These are phyloP conservation scores for Apamea crenata DNA, from an alignment of 2,888 invertebrate species.

Conservation along the genomic window DNA sequence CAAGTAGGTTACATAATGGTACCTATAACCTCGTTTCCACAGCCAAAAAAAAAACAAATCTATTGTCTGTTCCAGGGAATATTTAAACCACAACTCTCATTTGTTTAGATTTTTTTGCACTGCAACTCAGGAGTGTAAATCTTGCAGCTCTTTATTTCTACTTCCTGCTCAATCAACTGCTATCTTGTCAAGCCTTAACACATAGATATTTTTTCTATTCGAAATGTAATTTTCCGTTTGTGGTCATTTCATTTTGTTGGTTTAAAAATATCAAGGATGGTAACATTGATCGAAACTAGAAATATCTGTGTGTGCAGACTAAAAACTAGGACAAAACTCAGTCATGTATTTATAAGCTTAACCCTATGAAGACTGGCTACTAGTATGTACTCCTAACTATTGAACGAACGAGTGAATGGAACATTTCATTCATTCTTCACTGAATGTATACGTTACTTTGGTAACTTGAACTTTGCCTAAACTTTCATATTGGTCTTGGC, in stretches of 20 bases:
- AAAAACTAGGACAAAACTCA: slow-evolving; percentile 54
- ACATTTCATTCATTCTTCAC: slow-evolving; percentile 20
- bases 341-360: slow-evolving; percentile 67
- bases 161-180: slow-evolving; percentile 32
- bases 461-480: slow-evolving; percentile 16
- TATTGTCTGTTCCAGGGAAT: too few species aligned
- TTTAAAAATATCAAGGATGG: slow-evolving; percentile 17
- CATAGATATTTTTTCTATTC: slow-evolving; percentile 13
- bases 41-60: background rate
- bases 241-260: background rate
- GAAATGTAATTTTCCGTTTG: background rate
- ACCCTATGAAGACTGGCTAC: slow-evolving; percentile 68
- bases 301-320: slow-evolving; percentile 29
- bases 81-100: background rate
- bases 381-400: slow-evolving; percentile 47
- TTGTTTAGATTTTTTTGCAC: background rate
- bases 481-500: slow-evolving; percentile 42
- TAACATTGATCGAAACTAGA: slow-evolving; percentile 3
- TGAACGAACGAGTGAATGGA: slow-evolving; percentile 49
- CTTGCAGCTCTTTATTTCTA: background rate
- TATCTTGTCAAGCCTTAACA: slow-evolving; percentile 13
- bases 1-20: background rate
- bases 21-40: background rate
- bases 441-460: slow-evolving; percentile 30
- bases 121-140: background rate